Base-by-base conservation (phyloP, 2,888 invertebrate species). In the Limenitis arthemis region DNA sequence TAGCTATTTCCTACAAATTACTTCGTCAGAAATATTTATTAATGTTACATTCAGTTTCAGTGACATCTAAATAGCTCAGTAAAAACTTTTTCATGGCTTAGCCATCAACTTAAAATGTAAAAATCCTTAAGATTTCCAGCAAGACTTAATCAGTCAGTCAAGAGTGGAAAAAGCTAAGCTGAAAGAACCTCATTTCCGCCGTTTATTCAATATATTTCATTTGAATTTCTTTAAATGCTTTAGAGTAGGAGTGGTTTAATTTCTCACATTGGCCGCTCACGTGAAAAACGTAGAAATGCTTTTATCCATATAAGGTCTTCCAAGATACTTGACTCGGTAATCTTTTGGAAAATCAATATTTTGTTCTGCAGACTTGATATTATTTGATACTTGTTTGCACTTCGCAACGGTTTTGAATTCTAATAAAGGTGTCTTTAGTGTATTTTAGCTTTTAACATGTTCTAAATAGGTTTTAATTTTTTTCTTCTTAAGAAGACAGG, bases 171-270 rank as follows among this genome's bases (percentile, higher is more conserved):
- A 72, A 75, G 73, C 69, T 67, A 61, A 62, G 63, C 59, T 82
- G 80, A 84, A 83, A 82, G 83, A 80, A 83, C 67, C 80, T 83
- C 84, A 84, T 85, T 85, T 84, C 83, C 84, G 75, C 69, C 63
- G 73, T 73, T 79, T 80, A 81, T 75, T 82, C 83, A 81, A 85
- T 84, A 82, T 81, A 82, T 83, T 83, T 82, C 79, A 83, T 83
- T 84, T 82, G 79, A 81, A 82, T 81, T 75, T 77, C 75, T 72
- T 73, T 64, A 64, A 72, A 70, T 66, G 68, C 63, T 69, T 74
- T 76, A 79, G 73, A 72, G 75, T 66, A 66, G 68, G 68, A 61
- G 69, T 60, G 64, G 71, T 80, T 83, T 82, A 84, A 83, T 82
- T 79, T 73, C 70, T 77, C 75, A 73, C 71, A 68, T 72, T 70